Evolutionary conservation across 92 coral and sea anemone species (phyloP), one percentile per base, ranked within the genome.

Genomic region (Parazoanthus swiftii): DNA sequence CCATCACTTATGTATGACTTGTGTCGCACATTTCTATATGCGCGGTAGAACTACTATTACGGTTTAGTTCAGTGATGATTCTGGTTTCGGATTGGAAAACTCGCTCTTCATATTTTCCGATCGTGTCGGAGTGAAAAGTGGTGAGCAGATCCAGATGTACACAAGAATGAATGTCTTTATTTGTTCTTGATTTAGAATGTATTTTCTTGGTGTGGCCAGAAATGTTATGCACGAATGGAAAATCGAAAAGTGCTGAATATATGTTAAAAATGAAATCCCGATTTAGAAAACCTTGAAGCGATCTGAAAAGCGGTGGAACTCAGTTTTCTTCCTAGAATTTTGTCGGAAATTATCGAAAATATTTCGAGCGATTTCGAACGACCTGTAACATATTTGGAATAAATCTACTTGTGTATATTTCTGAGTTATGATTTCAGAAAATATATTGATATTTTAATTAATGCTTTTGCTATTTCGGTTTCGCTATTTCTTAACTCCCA

Each of bases 1-100:
- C 79, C 75, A 48, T 71, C 15, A 71, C 58, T 70, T 71, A 33
- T 71, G 51, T 71, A 26, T 29, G 37, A 20, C 42, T 46, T n/a
- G 16, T 70, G 25, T 84, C 75, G 58, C 68, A 70, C 7, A 67
- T 33, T 84, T 84, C 33, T 18, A 71, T 21, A 71, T 70, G 21
- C 38, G 23, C 16, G 25, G 15, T 68, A 70, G 50, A 42, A 25
- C 33, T 71, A 42, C 75, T 72, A 29, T 29, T 29, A 46, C 23
- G 33, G 21, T 8, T 13, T 16, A 67, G 48, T 33, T 38, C n/a
- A 58, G 58, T 67, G 11, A 48, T 35, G 70, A 68, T 84, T 84
- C 87, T 84, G 78, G 72, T 84, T 84, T 84, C 48, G 87, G 87
- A 84, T 84, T 84, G 79, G 63, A 80, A 84, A 71, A 71, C 14